A percentile compares a stretch with the other conserved stretches of the same genome.
phyloP scores from a whole-genome alignment of 2,113 vertebrate species.

The Ploceus nigricollis region DNA sequence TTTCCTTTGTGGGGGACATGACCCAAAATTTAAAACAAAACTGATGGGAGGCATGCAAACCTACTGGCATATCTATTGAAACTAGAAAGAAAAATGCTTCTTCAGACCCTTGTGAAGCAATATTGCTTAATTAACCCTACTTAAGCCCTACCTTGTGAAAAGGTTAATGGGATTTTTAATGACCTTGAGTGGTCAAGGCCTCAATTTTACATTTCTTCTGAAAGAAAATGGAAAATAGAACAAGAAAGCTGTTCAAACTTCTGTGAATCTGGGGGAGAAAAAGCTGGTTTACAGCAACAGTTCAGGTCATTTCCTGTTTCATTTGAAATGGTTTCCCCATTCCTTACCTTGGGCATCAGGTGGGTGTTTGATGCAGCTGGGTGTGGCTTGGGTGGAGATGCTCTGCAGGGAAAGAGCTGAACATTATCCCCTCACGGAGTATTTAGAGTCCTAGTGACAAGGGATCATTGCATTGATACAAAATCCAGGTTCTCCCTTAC shows the following conservation, averaged over 20 bases:
- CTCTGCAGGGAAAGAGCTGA: not conserved
- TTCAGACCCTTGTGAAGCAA: constrained; percentile 60
- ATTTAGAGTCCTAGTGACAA: not conserved
- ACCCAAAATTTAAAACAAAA: not conserved
- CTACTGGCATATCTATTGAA: constrained; percentile 10
- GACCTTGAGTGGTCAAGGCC: constrained; percentile 72
- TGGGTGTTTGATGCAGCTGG: not conserved
- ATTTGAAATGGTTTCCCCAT: not conserved
- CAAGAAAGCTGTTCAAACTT: constrained; percentile 54
- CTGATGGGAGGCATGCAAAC: not conserved
- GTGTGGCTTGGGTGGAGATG: not conserved
- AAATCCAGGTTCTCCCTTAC: not conserved
- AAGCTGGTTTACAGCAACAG: constrained; percentile 5
- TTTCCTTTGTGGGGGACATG: not conserved
- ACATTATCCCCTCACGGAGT: not conserved
- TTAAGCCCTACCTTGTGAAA: constrained; percentile 67
- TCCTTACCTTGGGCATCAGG: not conserved
- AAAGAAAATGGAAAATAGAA: constrained; percentile 66
- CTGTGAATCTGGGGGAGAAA: not conserved
- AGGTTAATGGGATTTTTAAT: constrained; percentile 72
- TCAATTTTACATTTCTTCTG: constrained; percentile 68
- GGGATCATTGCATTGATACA: too few relatives aligned
- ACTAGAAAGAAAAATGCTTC: constrained; percentile 46
- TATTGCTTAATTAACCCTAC: constrained; percentile 71
- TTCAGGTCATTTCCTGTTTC: not conserved